Evolutionary conservation across 2,113 vertebrate species (phyloP), one percentile per base, ranked within the genome.

Genomic region (Corythoichthys haematopterus): DNA sequence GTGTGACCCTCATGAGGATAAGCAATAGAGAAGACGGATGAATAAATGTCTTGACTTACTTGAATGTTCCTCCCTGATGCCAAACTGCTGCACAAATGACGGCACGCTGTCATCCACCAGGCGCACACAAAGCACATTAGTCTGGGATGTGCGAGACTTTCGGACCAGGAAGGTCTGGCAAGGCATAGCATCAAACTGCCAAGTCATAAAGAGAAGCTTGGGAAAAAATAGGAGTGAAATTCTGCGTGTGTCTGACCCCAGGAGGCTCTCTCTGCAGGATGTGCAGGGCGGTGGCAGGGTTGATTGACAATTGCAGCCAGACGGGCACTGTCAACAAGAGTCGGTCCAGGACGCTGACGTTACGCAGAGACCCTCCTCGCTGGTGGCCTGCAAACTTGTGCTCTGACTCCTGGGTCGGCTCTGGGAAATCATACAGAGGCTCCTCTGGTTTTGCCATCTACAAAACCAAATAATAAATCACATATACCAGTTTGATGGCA

Each of bases 281-380:
- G 64, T 96, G 95, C 67, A 96, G 89, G 0, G 94, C 93, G 0
- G 93, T 93, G 0, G 95, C 95, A 0, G 94, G 92, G 60, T 95
- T 96, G 82, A 95, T 91, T 37, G 88, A 92, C 36, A 95, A 87
- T 87, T 96, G 95, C 7, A 95, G 88, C 95, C 95, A 96, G 56
- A 96, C 93, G 0, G 93, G 91, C 45, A 93, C 91, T 0, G 94
- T 95, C 57, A 95, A 91, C 72, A 96, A 86, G 69, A 96, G 91
- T 11, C 94, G 92, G 74, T 96, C 95, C 82, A 94, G 80, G 0
- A 95, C 85, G 53, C 93, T 95, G 87, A 96, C 87, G 2, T 84
- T 84, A 47, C 81, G 94, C 33, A 90, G 86, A 0, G 93, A 93
- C 2, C 77, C 85, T 45, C 71, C 79, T 67, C 76, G 83, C n/a